Evolutionary conservation across 2,888 invertebrate genomes (phyloP).

Genomic region (Drosophila mercatorum): DNA sequence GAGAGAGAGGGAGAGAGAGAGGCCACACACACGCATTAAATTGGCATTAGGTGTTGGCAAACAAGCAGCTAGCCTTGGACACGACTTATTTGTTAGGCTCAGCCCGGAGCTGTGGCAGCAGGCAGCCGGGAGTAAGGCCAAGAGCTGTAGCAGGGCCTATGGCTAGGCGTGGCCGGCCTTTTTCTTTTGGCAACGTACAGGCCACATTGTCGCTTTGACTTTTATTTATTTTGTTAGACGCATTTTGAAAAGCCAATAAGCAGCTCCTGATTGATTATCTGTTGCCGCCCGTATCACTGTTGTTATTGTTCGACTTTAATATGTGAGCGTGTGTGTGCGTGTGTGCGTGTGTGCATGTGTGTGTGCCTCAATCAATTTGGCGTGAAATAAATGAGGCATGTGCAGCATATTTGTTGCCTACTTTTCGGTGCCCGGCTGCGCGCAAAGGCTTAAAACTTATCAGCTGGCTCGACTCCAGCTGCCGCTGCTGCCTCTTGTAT

Average conservation of each 20-base stretch:
- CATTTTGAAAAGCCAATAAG: conserved; percentile 79
- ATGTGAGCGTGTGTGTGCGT: conserved; percentile 11
- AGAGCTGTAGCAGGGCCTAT: background rate
- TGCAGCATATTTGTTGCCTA: conserved; percentile 37
- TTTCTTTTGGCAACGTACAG: conserved; percentile 27
- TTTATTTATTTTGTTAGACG: conserved; percentile 76
- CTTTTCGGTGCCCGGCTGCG: conserved; percentile 25
- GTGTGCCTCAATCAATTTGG: conserved; percentile 71
- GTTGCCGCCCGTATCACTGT: conserved; percentile 35
- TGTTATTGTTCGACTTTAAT: conserved; percentile 48
- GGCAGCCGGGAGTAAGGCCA: too few relatives aligned
- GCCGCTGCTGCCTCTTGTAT: background rate
- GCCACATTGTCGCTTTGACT: conserved; percentile 74
- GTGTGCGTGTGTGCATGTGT: conserved; percentile 12
- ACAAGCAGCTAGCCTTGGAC: conserved; percentile 46
- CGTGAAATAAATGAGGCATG: conserved; percentile 75
- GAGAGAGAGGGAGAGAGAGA: too few relatives aligned
- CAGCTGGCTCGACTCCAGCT: conserved; percentile 12
- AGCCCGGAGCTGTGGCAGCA: background rate
- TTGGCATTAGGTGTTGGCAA: conserved; percentile 62
- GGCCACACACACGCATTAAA: conserved; percentile 58
- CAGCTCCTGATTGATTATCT: conserved; percentile 79
- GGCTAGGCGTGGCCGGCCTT: background rate
- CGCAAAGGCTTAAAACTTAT: conserved; percentile 62
- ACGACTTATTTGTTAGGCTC: conserved; percentile 31